phyloP scores from a whole-genome alignment of 2,113 vertebrate species.

The Sphyrna mokarran region DNA sequence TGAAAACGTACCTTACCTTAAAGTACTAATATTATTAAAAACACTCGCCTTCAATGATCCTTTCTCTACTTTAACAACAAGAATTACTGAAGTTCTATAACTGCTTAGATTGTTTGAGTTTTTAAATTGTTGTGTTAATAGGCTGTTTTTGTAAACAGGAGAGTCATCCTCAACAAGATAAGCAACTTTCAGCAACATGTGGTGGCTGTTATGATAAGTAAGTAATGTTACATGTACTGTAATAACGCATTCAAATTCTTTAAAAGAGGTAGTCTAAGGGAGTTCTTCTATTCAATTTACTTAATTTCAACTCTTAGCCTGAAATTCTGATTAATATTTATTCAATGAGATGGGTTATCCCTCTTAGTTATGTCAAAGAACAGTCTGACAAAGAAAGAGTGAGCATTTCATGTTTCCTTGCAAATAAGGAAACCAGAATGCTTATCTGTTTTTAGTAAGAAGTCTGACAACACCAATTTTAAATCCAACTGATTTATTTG shows the following conservation, averaged over 20 bases:
- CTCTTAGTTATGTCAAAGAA: background rate
- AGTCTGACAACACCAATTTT: no score
- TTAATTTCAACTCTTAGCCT: background rate
- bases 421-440: background rate
- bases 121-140: background rate
- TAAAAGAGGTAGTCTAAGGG: background rate
- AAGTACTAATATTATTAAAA: background rate
- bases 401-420: background rate
- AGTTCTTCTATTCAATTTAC: background rate
- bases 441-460: background rate
- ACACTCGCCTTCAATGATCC: background rate
- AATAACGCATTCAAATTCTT: background rate
- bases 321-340: background rate
- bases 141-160: constrained; percentile 1
- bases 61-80: background rate
- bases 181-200: constrained; percentile 59
- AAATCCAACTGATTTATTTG: no score
- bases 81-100: background rate
- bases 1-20: background rate
- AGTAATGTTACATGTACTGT: constrained; percentile 11
- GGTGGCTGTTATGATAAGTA: constrained; percentile 77
- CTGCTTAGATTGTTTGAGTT: background rate
- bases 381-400: background rate
- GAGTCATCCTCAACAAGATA: constrained; percentile 63
- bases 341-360: background rate